Percentiles rank a stretch among this genome's conserved stretches.
phyloP scores from a whole-genome alignment of 2,888 invertebrate genomes.

The Trissolcus brochymenae region DNA sequence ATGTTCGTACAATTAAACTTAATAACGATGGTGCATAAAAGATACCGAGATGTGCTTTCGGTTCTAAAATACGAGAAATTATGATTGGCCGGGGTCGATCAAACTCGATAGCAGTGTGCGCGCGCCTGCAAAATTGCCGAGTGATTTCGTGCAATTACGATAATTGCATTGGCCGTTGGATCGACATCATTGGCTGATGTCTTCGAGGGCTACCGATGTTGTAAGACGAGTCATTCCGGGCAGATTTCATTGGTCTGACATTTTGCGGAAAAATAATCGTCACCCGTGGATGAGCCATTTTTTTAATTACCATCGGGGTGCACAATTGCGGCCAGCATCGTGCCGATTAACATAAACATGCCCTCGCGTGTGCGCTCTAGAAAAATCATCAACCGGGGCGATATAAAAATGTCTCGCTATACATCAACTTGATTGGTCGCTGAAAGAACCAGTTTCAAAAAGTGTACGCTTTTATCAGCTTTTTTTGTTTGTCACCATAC shows the following conservation, averaged over 20 bases:
- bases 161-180: constrained; percentile 49
- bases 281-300: constrained; percentile 42
- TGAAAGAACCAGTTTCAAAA: constrained; percentile 21
- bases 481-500: too few species aligned
- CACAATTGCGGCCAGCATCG: constrained; percentile 41
- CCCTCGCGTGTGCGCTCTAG: constrained; percentile 35
- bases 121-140: constrained; percentile 3
- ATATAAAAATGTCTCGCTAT: constrained; percentile 24
- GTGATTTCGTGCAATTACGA: constrained; percentile 51
- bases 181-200: constrained; percentile 56
- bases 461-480: too few species aligned
- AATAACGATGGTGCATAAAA: constrained; percentile 68
- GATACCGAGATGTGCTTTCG: constrained; percentile 61
- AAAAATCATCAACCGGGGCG: constrained; percentile 33
- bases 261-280: constrained; percentile 49
- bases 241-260: constrained; percentile 49
- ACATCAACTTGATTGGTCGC: constrained; percentile 23
- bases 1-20: constrained; percentile 73
- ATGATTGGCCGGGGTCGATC: constrained; percentile 21
- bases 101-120: constrained; percentile 12
- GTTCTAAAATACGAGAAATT: constrained; percentile 22
- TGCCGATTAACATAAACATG: constrained; percentile 48
- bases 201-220: constrained; percentile 51
- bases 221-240: constrained; percentile 49
- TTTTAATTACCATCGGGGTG: constrained; percentile 53